Evolutionary conservation across 1,140 invertebrate species (phyloP), one percentile per base, ranked within the genome.

Genomic region (Ptiloglossa arizonensis): DNA sequence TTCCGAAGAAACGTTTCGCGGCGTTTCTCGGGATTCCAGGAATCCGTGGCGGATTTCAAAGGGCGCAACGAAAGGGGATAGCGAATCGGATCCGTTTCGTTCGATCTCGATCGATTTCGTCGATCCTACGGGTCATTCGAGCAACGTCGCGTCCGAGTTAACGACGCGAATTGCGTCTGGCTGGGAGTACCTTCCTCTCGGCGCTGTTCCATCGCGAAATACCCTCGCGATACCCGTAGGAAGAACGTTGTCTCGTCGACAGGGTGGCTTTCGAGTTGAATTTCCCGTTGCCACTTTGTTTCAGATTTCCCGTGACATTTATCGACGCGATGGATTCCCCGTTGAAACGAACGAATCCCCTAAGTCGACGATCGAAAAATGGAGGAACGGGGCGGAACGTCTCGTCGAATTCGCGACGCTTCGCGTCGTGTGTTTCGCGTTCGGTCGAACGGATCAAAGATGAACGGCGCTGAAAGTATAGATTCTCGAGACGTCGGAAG

Each of bases 361-460:
- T 38, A 38, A n/a, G 19, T 29, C 35, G 38, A 22, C 54, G 67
- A 50, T 67, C 52, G 59, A 41, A 64, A 64, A 52, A 52, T 64
- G 17, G 44, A 50, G 24, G 3, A n/a, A 52, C 22, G 41, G 44
- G n/a, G 9, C 19, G 41, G 38, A 44, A 41, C 48, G 48, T 63
- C 32, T 24, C 63, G 52, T 22, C 24, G 54, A 76, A 69, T 69
- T 64, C 29, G 68, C 48, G 72, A 56, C 76, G 68, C 50, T 50
- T 44, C 68, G 56, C 59, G 27, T 27, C 56, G 60, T 69, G 68
- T 62, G 44, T 82, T 56, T 70, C 63, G 32, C 44, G 75, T 69
- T 81, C 80, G 63, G 17, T 50, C 67, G 78, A 82, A 80, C 80
- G 35, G 52, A 69, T 76, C 67, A 82, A 70, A 57, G 69, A 83